Percentiles rank a stretch among this genome's conserved stretches.
phyloP scores from a whole-genome alignment of 2,888 invertebrate species.

The Pammene aurita region DNA sequence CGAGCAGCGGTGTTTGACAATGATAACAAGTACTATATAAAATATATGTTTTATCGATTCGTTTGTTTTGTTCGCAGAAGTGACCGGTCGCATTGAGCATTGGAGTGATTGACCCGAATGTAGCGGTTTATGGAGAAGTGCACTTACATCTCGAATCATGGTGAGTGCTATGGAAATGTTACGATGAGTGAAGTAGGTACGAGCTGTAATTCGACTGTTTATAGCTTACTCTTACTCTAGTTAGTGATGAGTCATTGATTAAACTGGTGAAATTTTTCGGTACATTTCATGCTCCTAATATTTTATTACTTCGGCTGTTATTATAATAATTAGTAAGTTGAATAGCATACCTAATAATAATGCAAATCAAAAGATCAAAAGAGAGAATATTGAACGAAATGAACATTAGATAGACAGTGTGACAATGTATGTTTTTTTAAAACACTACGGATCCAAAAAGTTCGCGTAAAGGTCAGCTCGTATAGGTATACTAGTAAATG shows the following conservation, averaged over 20 bases:
- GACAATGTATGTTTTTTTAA: too few species aligned
- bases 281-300: too few species aligned
- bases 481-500: too few species aligned
- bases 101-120: slow-evolving; percentile 62
- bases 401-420: too few species aligned
- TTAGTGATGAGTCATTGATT: slow-evolving; percentile 21
- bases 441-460: too few species aligned
- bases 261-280: background rate
- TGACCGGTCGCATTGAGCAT: slow-evolving; percentile 22
- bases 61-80: slow-evolving; percentile 25
- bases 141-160: slow-evolving; percentile 71
- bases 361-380: background rate
- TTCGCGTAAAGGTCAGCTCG: too few species aligned
- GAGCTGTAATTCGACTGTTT: slow-evolving; percentile 12
- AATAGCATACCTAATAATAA: too few species aligned
- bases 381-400: too few species aligned
- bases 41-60: slow-evolving; percentile 3
- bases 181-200: slow-evolving; percentile 27
- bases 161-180: slow-evolving; percentile 54
- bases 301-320: too few species aligned
- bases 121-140: slow-evolving; percentile 66
- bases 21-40: background rate
- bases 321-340: too few species aligned
- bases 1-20: background rate
- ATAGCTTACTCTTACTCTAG: slow-evolving; percentile 23